Percentiles rank a stretch among this genome's conserved stretches.
phyloP scores from a whole-genome alignment of 2,797 vertebrate species.

The Amniataba percoides region DNA sequence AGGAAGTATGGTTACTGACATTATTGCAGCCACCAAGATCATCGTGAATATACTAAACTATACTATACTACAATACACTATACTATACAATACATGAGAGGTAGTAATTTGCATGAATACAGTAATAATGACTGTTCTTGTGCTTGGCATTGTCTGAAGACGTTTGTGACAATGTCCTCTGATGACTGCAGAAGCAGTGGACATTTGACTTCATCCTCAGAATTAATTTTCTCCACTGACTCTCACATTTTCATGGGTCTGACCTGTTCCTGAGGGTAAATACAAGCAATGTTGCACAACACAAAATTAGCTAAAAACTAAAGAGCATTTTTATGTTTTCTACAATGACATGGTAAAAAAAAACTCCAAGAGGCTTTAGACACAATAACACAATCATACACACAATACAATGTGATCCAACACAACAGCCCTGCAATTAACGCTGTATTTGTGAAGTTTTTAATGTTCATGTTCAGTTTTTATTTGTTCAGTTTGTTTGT shows the following conservation, averaged over 20 bases:
- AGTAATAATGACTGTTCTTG: slow-evolving; percentile 30
- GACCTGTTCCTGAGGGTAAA: background rate
- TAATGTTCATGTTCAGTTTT: too few species aligned
- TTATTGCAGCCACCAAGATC: background rate
- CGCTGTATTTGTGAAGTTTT: too few species aligned
- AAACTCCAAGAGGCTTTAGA: too few species aligned
- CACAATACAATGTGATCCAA: background rate
- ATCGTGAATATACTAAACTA: background rate
- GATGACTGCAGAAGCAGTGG: background rate
- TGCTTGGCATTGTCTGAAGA: background rate
- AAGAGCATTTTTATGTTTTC: background rate
- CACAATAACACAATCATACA: background rate
- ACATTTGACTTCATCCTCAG: background rate
- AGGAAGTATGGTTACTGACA: slow-evolving; percentile 9
- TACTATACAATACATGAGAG: background rate
- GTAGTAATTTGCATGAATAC: slow-evolving; percentile 35
- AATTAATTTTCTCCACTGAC: background rate
- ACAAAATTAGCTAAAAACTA: background rate
- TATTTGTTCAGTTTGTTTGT: too few species aligned
- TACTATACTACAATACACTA: too few species aligned
- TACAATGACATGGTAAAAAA: background rate
- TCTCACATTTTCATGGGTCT: background rate
- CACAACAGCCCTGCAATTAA: background rate
- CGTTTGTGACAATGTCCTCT: slow-evolving; percentile 7
- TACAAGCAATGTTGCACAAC: slow-evolving; percentile 35